phyloP scores from a whole-genome alignment of 2,888 invertebrate genomes.

The Nemoura dubitans region DNA sequence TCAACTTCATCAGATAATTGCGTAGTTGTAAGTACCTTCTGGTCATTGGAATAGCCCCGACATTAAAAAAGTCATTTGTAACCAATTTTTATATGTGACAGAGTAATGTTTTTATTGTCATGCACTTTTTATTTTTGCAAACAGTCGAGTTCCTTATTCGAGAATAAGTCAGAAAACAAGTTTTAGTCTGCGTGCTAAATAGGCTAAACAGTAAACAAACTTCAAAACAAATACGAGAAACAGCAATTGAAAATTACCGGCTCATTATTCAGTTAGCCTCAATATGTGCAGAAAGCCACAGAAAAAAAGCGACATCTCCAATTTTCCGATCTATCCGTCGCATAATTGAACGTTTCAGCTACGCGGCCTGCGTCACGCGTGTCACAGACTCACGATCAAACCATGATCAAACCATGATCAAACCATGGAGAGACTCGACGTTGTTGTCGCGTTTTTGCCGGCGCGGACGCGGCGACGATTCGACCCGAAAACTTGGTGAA shows the following conservation, averaged over 20 bases:
- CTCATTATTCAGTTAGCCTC: conserved; percentile 9
- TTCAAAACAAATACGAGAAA: not conserved
- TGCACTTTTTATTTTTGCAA: no score
- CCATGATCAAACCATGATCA: no score
- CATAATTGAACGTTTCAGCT: not conserved
- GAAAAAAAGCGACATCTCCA: not conserved
- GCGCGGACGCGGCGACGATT: not conserved
- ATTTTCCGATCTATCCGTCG: not conserved
- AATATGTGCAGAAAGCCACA: conserved; percentile 4
- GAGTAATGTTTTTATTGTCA: no score
- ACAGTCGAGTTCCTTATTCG: not conserved
- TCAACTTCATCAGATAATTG: no score
- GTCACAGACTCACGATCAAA: not conserved
- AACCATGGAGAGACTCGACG: no score
- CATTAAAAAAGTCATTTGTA: no score
- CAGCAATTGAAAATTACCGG: not conserved
- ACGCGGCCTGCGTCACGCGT: not conserved
- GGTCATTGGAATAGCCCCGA: no score
- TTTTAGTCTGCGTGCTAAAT: not conserved
- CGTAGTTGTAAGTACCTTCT: no score
- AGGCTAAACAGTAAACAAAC: not conserved
- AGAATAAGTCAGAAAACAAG: not conserved
- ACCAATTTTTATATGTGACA: no score
- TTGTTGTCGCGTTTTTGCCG: not conserved
- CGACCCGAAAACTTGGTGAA: not conserved